Conservation (phyloP, 1,140 invertebrate genomes). For the Drosophila lowei region DNA sequence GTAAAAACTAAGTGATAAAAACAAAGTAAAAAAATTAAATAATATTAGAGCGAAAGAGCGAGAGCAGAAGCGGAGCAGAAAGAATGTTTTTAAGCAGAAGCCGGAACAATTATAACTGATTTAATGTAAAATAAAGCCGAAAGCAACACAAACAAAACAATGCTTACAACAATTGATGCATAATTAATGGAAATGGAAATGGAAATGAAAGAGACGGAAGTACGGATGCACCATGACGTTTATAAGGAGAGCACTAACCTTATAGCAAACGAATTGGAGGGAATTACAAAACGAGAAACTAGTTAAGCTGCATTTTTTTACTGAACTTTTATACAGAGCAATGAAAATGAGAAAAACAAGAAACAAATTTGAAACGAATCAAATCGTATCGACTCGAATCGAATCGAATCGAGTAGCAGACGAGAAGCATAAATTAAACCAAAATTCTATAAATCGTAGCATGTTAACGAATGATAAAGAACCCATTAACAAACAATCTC, state of each 20-base stretch:
- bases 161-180: slow-evolving; percentile 49
- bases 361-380: slow-evolving; percentile 5
- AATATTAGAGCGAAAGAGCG: slow-evolving; percentile 50
- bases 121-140: slow-evolving; percentile 69
- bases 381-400: neutral
- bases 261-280: slow-evolving; percentile 53
- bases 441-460: slow-evolving; percentile 66
- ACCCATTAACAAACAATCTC: slow-evolving; percentile 40
- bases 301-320: slow-evolving; percentile 83
- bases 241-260: slow-evolving; percentile 37
- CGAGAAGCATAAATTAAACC: slow-evolving; percentile 34
- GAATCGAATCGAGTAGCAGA: slow-evolving; percentile 9
- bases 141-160: slow-evolving; percentile 61
- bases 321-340: slow-evolving; percentile 81
- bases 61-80: slow-evolving; percentile 20
- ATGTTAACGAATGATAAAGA: slow-evolving; percentile 57
- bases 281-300: slow-evolving; percentile 63
- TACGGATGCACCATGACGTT: slow-evolving; percentile 42
- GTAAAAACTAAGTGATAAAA: slow-evolving; percentile 82
- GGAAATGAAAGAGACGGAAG: no score
- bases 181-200: slow-evolving; percentile 32
- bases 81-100: no score
- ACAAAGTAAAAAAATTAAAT: slow-evolving; percentile 62
- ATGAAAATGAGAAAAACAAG: slow-evolving; percentile 30
- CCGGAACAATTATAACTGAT: slow-evolving; percentile 16